A percentile compares a stretch with the other conserved stretches of the same genome.
Conservation (phyloP, 2,113 vertebrate genomes). For the Lasiurus borealis region DNA sequence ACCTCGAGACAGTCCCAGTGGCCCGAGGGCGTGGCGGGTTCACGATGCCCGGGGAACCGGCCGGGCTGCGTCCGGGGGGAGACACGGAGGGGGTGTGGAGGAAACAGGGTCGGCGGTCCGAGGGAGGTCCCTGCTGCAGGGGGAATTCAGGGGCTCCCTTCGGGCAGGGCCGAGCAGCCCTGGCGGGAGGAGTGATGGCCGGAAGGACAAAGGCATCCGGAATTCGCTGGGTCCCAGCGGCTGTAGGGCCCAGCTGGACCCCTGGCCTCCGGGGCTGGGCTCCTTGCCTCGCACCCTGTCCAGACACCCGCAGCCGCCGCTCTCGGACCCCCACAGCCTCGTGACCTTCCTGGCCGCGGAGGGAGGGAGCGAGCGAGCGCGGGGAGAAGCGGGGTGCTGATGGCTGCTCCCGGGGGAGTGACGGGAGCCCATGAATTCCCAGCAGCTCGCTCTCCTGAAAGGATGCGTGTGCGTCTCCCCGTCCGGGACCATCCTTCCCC, state of each 20-base stretch:
- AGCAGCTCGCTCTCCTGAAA: conserved; percentile 61
- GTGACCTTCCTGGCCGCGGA: rapidly evolving
- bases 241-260: too few relatives aligned
- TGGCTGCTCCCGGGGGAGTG: not conserved
- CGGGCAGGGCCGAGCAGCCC: not conserved
- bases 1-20: not conserved
- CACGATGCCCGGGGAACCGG: too few relatives aligned
- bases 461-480: conserved; percentile 4
- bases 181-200: not conserved
- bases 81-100: rapidly evolving
- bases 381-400: too few relatives aligned
- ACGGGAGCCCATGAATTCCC: conserved; percentile 62
- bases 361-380: not conserved
- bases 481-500: conserved; percentile 2
- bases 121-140: not conserved
- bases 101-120: not conserved
- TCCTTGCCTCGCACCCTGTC: rapidly evolving
- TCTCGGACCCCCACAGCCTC: not conserved
- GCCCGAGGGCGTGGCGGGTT: rapidly evolving
- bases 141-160: not conserved
- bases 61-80: rapidly evolving
- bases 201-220: not conserved
- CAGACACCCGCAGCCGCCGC: too few relatives aligned
- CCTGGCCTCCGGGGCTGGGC: rapidly evolving
- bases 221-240: not conserved